Evolutionary conservation across 2,797 vertebrate species (phyloP).

Genomic region (Catharus ustulatus): DNA sequence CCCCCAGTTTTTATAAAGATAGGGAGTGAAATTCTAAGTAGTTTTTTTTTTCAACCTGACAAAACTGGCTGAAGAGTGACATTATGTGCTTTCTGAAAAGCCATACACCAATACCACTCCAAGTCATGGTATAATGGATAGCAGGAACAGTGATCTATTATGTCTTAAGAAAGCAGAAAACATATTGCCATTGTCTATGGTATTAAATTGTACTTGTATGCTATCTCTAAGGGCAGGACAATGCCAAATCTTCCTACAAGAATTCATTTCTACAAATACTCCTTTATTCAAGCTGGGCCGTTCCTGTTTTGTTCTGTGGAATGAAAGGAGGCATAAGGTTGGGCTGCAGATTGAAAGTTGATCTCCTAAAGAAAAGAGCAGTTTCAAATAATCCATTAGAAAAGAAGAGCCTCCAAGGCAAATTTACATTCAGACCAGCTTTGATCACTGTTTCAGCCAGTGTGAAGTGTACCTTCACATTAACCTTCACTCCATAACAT

Average conservation of each 20-base stretch:
- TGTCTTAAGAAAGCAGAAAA: background rate
- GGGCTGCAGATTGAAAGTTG: background rate
- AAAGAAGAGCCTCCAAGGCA: background rate
- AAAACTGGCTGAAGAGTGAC: background rate
- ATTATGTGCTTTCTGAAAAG: background rate
- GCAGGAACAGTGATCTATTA: background rate
- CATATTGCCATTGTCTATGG: background rate
- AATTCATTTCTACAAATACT: background rate
- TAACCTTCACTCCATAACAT: background rate
- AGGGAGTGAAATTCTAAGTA: background rate
- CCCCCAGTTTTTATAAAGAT: background rate
- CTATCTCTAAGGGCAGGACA: background rate
- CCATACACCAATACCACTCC: background rate
- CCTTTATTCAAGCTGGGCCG: background rate
- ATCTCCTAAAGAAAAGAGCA: background rate
- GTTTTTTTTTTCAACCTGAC: background rate
- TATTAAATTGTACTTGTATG: background rate
- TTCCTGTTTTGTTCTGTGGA: background rate
- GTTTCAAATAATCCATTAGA: background rate
- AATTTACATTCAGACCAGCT: background rate
- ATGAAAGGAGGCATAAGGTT: background rate
- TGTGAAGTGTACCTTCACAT: background rate
- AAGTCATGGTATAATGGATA: background rate
- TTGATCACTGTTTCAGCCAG: background rate
- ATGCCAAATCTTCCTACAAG: background rate